These are phyloP conservation scores for Acromyrmex echinatior DNA, from an alignment of 1,140 invertebrate genomes.

Conservation along the genomic window DNA sequence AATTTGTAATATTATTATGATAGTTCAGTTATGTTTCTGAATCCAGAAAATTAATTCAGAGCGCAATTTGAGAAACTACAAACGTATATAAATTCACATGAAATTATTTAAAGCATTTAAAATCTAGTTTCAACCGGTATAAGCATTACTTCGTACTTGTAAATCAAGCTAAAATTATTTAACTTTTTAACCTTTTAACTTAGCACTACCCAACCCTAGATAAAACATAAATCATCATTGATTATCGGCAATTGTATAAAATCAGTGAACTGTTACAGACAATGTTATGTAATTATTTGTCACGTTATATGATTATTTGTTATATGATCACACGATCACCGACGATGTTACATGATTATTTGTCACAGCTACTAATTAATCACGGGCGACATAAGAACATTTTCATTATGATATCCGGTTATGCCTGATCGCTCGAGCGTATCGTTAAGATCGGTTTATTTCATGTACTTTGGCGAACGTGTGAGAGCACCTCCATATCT, in stretches of 20 bases:
- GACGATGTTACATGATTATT: slow-evolving; percentile 3
- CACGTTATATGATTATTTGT: background rate
- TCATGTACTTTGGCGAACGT: slow-evolving; percentile 1
- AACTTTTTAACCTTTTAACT: too few species aligned
- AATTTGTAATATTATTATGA: background rate
- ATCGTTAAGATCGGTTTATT: slow-evolving; percentile 18
- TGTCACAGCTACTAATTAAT: background rate
- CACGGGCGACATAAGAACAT: background rate
- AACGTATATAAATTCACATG: too few species aligned
- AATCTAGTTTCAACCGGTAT: too few species aligned
- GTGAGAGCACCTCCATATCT: slow-evolving; percentile 12
- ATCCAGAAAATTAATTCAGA: too few species aligned
- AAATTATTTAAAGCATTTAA: too few species aligned
- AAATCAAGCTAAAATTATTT: too few species aligned
- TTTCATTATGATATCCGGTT: slow-evolving; percentile 26
- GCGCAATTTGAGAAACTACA: too few species aligned
- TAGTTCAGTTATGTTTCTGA: too few species aligned
- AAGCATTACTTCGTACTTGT: too few species aligned
- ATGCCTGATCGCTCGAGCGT: slow-evolving; percentile 2
- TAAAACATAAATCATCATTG: slow-evolving; percentile 26
- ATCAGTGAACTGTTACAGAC: background rate
- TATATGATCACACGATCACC: background rate
- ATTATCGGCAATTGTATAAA: background rate
- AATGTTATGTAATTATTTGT: too few species aligned
- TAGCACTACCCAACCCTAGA: too few species aligned